Evolutionary conservation across 2,113 vertebrate genomes (phyloP), one percentile per base, ranked within the genome.

Genomic region (Malaclemys terrapin): DNA sequence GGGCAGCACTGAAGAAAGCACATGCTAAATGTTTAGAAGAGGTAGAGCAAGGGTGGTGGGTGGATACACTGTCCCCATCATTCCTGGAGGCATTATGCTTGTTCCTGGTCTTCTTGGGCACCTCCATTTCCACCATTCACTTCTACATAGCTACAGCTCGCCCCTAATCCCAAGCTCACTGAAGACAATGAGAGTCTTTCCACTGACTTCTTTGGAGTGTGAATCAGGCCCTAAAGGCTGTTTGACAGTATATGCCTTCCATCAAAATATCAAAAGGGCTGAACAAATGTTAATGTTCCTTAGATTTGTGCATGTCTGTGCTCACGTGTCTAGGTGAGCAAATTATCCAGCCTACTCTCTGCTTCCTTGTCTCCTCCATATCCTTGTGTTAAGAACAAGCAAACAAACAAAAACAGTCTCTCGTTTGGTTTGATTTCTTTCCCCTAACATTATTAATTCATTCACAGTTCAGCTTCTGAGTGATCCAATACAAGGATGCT

Each of bases 301-400:
- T 38, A 38, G 19, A 38, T 72, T 38, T 72, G 38, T 72, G 31
- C 22, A 4, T 0, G 0, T 7, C 4, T 14, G 0, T 7, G 2
- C 7, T 50, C 79, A 78, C 53, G 84, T 38, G 84, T 79, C 72
- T 35, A 24, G 5, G 80, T 89, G 75, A 65, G 65, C 50, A 87
- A 49, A 82, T 79, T 42, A 52, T 19, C 20, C 25, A 3, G 7
- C 59, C 81, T 79, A 59, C 62, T 65, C 81, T 35, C 38, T 92
- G 14, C 19, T 72, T 9, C 65, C 90, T 83, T 50, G 2, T 83
- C 87, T 80, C 24, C 22, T 91, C 38, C 10, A 19, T 75, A 52
- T 16, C 35, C 1, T 65, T 72, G 5, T 87, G 27, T 38, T 79
- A 50, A 81, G 89, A 92, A 29, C 16, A 29, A 78, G 52, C 17